Evolutionary conservation across 2,797 vertebrate genomes (phyloP).

Genomic region (Adrianichthys oophorus): DNA sequence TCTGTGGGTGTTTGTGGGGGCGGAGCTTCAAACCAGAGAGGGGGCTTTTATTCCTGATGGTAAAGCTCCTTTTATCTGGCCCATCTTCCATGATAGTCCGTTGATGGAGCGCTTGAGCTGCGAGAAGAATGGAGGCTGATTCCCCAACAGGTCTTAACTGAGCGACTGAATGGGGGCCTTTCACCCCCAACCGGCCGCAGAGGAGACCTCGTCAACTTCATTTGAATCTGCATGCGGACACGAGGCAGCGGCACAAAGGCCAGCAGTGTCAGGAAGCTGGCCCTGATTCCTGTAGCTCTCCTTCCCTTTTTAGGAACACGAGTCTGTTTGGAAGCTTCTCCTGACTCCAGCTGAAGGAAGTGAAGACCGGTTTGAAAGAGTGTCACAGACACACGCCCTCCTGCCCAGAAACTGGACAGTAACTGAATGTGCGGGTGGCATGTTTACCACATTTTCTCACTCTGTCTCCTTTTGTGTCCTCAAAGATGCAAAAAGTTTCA

Average conservation of each 20-base stretch:
- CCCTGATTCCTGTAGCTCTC: not conserved
- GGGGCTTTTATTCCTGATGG: constrained; percentile 47
- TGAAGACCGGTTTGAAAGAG: too few relatives aligned
- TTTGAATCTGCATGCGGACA: constrained; percentile 49
- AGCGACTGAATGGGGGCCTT: constrained; percentile 66
- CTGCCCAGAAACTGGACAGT: too few relatives aligned
- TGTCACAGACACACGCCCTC: too few relatives aligned
- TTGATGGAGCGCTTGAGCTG: constrained; percentile 37
- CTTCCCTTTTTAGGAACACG: constrained; percentile 18
- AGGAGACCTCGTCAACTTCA: constrained; percentile 57
- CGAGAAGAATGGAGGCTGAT: constrained; percentile 43
- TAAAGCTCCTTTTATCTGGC: constrained; percentile 56
- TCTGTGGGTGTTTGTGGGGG: constrained; percentile 49
- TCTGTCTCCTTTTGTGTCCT: too few relatives aligned
- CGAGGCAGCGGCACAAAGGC: constrained; percentile 43
- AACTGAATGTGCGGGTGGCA: too few relatives aligned
- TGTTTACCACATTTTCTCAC: too few relatives aligned
- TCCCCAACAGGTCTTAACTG: constrained; percentile 37
- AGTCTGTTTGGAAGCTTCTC: constrained; percentile 7
- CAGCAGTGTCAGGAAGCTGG: constrained; percentile 48
- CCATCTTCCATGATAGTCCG: constrained; percentile 31
- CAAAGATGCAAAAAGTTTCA: too few relatives aligned
- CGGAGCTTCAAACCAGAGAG: constrained; percentile 45
- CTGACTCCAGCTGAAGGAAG: not conserved
- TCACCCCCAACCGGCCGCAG: constrained; percentile 27